phyloP scores from a whole-genome alignment of 2,113 vertebrate genomes.

The Solenodon paradoxus region DNA sequence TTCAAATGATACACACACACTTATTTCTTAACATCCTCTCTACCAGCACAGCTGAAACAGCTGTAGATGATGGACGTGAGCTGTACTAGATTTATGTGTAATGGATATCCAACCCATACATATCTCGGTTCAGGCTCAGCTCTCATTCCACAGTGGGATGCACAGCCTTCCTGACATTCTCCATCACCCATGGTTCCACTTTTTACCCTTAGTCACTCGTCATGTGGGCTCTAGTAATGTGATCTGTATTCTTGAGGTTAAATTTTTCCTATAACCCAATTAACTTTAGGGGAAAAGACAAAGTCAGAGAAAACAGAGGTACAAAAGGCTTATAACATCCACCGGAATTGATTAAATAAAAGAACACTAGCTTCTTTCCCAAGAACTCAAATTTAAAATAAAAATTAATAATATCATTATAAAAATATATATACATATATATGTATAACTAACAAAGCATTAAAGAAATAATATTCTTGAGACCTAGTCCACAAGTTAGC shows the following conservation, averaged over 20 bases:
- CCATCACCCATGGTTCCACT: neutral
- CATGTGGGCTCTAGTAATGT: constrained; percentile 18
- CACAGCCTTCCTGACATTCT: neutral
- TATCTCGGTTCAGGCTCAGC: neutral
- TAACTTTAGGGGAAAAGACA: constrained; percentile 57
- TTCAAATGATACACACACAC: neutral
- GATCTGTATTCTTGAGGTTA: constrained; percentile 32
- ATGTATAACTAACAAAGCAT: neutral
- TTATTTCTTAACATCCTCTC: constrained; percentile 2
- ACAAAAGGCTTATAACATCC: neutral
- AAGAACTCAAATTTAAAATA: constrained; percentile 31
- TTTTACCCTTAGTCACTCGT: constrained; percentile 43
- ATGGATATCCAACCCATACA: neutral
- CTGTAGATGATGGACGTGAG: neutral
- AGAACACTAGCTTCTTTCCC: constrained; percentile 21
- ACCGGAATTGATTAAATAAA: neutral
- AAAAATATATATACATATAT: too few relatives aligned
- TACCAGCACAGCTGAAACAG: neutral
- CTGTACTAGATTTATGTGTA: neutral
- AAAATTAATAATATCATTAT: neutral
- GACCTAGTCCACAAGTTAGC: neutral
- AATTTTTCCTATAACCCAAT: constrained; percentile 48
- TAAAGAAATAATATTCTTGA: constrained; percentile 16
- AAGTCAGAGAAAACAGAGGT: neutral
- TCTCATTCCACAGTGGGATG: neutral